Evolutionary conservation across 2,113 vertebrate species (phyloP).

Genomic region (Psilopsiagon aymara): DNA sequence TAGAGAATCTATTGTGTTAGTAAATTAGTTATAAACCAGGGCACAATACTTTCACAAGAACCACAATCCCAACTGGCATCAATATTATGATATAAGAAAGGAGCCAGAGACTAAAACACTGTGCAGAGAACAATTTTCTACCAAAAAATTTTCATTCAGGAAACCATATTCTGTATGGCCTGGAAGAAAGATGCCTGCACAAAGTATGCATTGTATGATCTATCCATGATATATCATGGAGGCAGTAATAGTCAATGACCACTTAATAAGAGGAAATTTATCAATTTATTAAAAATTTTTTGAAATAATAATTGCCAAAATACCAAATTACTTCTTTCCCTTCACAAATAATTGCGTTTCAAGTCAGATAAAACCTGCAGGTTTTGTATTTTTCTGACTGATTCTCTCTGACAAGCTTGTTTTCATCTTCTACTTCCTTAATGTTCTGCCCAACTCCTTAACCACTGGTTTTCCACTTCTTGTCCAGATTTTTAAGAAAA

Average conservation of each 20-base stretch:
- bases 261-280: not conserved
- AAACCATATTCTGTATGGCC: not conserved
- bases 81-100: not conserved
- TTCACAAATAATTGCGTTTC: not conserved
- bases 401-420: not conserved
- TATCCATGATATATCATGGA: not conserved
- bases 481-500: not conserved
- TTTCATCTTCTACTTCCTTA: not conserved
- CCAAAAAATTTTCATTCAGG: not conserved
- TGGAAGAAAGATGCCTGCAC: not conserved
- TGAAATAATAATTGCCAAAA: not conserved
- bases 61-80: not conserved
- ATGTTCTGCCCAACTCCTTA: not conserved
- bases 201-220: not conserved
- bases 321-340: not conserved
- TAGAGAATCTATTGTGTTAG: not conserved
- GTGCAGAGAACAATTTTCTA: not conserved
- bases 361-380: not conserved
- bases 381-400: not conserved
- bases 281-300: not conserved
- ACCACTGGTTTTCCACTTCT: not conserved
- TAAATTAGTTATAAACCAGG: not conserved
- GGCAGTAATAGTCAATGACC: not conserved
- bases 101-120: not conserved
- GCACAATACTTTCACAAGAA: not conserved